Base-by-base conservation (phyloP, 2,888 invertebrate genomes). In the Dryocosmus kuriphilus region DNA sequence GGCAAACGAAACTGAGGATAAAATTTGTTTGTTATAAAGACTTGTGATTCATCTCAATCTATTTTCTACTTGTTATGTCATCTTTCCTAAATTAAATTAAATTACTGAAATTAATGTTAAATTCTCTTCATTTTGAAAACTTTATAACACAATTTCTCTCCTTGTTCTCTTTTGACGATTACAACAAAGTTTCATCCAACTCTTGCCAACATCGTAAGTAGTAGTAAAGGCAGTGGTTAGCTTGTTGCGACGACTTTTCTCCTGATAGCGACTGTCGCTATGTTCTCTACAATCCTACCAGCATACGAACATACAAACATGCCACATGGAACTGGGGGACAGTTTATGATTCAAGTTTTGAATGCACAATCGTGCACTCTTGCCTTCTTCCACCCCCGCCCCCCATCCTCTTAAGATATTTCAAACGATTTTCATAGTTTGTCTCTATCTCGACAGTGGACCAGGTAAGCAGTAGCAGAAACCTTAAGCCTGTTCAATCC, bases 221-320 rank as follows among this genome's bases (percentile, higher is more conserved):
- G 41, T 71, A 71, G 71, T 71, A 46, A 51, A 51, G 46, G 19
- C n/a, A 71, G 41, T 71, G 71, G 71, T 71, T 57, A 22, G 71
- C 71, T 51, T 71, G 71, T 46, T 30, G 19, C 71, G 41, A 71
- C 51, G 51, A 71, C 30, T 71, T 71, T 51, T 71, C 71, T 71
- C 19, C 46, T 51, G 51, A 71, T 71, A 71, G 71, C 30, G 71
- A 71, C 19, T 71, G 46, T 71, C 51, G 51, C 51, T 67, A 71
- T 71, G 71, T 51, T 71, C 46, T 51, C 46, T 46, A 71, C 71
- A 71, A 71, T 51, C 71, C n/a, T 71, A 51, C 71, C 71, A 71
- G 32, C 71, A 71, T 51, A 46, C 46, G 30, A 71, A 71, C 71
- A 51, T 71, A 51, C 51, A 51, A 71, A 71, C 51, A 19, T 30